Evolutionary conservation across 1,140 invertebrate species (phyloP), one percentile per base, ranked within the genome.

Genomic region (Portunus trituberculatus): DNA sequence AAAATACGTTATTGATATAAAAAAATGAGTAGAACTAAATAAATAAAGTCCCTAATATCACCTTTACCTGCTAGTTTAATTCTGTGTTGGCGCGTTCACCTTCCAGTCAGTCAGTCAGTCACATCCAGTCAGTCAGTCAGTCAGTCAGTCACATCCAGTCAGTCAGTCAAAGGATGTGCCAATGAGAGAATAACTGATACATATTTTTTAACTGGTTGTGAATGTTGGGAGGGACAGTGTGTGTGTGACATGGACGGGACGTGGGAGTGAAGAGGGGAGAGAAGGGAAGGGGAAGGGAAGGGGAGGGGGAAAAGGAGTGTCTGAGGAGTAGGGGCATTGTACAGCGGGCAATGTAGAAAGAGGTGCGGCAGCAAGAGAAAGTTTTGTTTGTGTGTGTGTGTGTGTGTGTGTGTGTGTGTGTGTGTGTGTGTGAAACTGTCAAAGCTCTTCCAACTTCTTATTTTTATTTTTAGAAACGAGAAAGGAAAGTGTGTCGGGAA

Each of bases 401-500:
- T 76, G 67, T n/a, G 67, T n/a, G 67, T 76, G n/a, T 76, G 67
- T 76, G 67, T 76, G 67, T 76, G 67, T 76, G 67, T 76, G 67
- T 76, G 67, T 76, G 67, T 76, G 67, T 76, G 67, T 76, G 67
- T 76, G 67, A 20, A 20, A 20, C 20, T 76, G 67, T 76, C 20
- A 76, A n/a, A n/a, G 67, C n/a, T 76, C 6, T n/a, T n/a, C 6
- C 20, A n/a, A 76, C 20, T 76, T n/a, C 12, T 76, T 76, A 20
- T n/a, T 76, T 76, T 25, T 20, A 76, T 76, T n/a, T 76, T 76
- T n/a, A n/a, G 20, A 25, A 76, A 76, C 20, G 25, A 76, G 25
- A 59, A 59, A 59, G 52, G 52, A 59, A 59, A 59, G 10, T 39
- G 39, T 59, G 12, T 59, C 39, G 12, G 12, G 52, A 76, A 76